Conservation (phyloP, 2,888 invertebrate species). For the Metacarcinus magister region DNA sequence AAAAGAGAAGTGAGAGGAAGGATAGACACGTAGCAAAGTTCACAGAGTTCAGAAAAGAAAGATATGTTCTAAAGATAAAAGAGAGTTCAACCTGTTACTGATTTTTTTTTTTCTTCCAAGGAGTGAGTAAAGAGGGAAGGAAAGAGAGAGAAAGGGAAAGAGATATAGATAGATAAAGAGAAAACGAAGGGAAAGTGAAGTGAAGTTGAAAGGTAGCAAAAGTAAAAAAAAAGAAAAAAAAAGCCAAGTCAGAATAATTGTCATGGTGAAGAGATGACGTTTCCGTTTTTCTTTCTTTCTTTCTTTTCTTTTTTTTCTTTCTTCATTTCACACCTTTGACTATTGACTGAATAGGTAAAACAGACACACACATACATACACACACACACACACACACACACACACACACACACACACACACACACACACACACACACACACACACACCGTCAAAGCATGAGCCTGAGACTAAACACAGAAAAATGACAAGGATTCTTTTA, state of each 20-base stretch:
- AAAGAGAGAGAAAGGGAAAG: not conserved
- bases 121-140: not conserved
- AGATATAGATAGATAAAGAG: not conserved
- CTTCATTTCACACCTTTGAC: not conserved
- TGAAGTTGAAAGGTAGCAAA: not conserved
- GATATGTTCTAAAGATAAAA: not conserved
- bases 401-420: not conserved
- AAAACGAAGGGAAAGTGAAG: not conserved
- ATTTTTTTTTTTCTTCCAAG: not conserved
- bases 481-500: not conserved
- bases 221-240: not conserved
- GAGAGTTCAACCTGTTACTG: not conserved
- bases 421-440: constrained; percentile 2
- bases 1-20: not conserved
- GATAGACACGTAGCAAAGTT: not conserved
- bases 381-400: not conserved
- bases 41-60: not conserved
- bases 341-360: not conserved
- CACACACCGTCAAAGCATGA: not conserved
- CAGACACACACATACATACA: not conserved
- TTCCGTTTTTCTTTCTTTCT: not conserved
- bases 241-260: not conserved
- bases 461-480: not conserved
- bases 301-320: too few relatives aligned
- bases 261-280: not conserved